Conservation (phyloP, 2,113 vertebrate genomes). For the Notechis scutatus region DNA sequence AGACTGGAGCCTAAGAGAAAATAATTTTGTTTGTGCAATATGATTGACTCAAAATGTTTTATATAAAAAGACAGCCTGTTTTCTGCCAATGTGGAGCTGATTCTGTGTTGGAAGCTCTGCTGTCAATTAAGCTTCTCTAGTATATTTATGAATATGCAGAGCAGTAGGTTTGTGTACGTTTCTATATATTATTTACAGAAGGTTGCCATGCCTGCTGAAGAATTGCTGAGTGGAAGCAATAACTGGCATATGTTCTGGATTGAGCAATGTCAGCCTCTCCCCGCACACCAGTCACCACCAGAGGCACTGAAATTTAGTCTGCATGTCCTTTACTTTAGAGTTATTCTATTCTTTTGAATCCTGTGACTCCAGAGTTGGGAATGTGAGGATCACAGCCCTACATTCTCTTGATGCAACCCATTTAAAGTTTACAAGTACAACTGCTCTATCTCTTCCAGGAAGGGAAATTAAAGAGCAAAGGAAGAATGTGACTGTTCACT, state of each 20-base stretch:
- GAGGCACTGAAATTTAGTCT: background rate
- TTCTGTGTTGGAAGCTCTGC: slow-evolving; percentile 14
- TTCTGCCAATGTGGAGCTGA: background rate
- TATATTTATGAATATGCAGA: slow-evolving; percentile 29
- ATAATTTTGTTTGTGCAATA: slow-evolving; percentile 5
- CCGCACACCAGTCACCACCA: background rate
- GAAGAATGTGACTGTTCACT: slow-evolving; percentile 45
- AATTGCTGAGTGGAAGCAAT: background rate
- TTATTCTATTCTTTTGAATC: background rate
- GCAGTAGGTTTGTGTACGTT: background rate
- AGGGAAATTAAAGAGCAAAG: slow-evolving; percentile 32
- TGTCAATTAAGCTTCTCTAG: slow-evolving; percentile 11
- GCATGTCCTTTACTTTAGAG: background rate
- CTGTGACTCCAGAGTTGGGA: background rate
- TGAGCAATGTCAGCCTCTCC: background rate
- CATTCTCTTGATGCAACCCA: slow-evolving; percentile 11
- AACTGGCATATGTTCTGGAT: background rate
- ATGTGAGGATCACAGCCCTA: background rate
- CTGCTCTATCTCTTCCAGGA: slow-evolving; percentile 18
- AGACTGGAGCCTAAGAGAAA: background rate
- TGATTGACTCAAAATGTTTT: slow-evolving; percentile 8
- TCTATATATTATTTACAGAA: slow-evolving; percentile 1
- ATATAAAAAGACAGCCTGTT: slow-evolving; percentile 2
- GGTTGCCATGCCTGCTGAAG: slow-evolving; percentile 2
- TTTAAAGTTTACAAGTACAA: slow-evolving; percentile 22